Percentiles rank a stretch among this genome's conserved stretches.
Conservation (phyloP, 2,113 vertebrate genomes). For the Equus quagga region DNA sequence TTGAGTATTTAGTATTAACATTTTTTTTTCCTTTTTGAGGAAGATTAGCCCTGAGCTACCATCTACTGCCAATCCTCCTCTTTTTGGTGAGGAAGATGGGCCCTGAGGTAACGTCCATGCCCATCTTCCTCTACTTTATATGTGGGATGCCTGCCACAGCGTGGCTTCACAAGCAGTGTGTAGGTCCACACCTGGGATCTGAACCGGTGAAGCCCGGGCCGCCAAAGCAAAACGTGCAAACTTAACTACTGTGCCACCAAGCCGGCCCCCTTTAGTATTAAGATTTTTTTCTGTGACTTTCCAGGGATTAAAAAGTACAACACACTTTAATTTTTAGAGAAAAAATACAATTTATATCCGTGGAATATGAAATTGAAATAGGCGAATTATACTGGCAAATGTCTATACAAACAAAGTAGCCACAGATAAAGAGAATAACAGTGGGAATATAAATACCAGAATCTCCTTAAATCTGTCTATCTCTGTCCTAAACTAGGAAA, state of each 20-base stretch:
- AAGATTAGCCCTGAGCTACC: too few species aligned
- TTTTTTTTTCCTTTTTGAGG: not conserved
- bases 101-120: too few species aligned
- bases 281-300: not conserved
- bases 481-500: slow-evolving; percentile 88
- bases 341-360: slow-evolving; percentile 8
- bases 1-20: not conserved
- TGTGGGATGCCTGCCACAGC: too few species aligned
- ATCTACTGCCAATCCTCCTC: too few species aligned
- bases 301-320: not conserved
- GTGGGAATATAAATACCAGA: not conserved
- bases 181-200: too few species aligned
- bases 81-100: too few species aligned
- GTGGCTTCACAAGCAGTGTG: too few species aligned
- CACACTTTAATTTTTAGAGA: slow-evolving; percentile 8
- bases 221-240: too few species aligned
- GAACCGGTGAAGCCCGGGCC: too few species aligned
- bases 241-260: too few species aligned
- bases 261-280: not conserved
- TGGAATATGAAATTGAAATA: slow-evolving; percentile 40
- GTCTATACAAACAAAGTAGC: not conserved
- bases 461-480: not conserved
- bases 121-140: too few species aligned
- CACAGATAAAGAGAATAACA: not conserved
- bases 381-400: not conserved